Conservation (phyloP, 35 echinoderm and acorn worm species). For the Heliocidaris tuberculata region DNA sequence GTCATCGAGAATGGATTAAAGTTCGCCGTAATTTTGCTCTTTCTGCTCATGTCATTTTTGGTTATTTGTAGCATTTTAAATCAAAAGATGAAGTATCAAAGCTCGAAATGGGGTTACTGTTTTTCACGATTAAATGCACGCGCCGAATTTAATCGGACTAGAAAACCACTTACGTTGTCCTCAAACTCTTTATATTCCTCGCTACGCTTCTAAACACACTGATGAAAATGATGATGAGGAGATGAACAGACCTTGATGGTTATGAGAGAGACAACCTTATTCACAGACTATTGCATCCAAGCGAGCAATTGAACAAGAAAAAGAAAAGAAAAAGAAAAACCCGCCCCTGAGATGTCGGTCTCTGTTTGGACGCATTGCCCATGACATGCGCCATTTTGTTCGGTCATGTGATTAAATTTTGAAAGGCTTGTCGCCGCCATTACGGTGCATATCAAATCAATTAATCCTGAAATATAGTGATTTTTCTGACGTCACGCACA, state of each 20-base stretch:
- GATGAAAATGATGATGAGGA: not conserved
- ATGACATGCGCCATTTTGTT: not conserved
- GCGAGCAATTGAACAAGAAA: not conserved
- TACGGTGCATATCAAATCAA: constrained; percentile 29
- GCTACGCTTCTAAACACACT: not conserved
- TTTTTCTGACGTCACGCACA: constrained; percentile 9
- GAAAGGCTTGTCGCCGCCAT: constrained; percentile 28
- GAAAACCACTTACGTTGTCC: not conserved
- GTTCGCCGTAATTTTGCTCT: no score
- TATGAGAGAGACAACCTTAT: not conserved
- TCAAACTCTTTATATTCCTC: not conserved
- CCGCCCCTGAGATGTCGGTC: not conserved
- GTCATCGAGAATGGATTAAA: no score
- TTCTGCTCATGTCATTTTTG: no score
- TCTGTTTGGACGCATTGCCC: not conserved
- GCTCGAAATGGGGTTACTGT: no score
- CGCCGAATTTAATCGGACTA: no score
- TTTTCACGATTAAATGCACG: no score
- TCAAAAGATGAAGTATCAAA: no score
- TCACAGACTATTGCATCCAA: not conserved
- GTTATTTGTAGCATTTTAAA: no score
- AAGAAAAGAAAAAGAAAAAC: not conserved
- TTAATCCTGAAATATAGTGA: constrained; percentile 30
- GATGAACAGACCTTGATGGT: not conserved
- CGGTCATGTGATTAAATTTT: constrained; percentile 29